Conservation (phyloP, 2,888 invertebrate species). For the Micoletzkya japonica region DNA sequence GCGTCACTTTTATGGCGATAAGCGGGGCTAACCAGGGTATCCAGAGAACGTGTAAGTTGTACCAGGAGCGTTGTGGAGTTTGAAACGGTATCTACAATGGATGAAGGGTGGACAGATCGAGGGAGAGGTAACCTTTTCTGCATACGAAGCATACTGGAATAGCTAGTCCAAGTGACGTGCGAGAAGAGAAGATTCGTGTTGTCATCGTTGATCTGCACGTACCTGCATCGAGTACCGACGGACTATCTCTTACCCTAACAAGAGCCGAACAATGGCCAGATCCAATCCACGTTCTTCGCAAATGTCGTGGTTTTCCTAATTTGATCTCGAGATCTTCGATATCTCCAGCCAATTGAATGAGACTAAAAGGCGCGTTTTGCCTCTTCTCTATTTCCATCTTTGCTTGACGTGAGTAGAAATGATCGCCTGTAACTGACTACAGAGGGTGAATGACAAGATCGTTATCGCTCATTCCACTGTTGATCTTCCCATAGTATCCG, state of each 20-base stretch:
- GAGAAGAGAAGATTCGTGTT: slow-evolving; percentile 59
- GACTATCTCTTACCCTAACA: slow-evolving; percentile 45
- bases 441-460: slow-evolving; percentile 52
- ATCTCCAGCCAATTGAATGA: slow-evolving; percentile 60
- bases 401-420: background rate
- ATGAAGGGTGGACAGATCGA: background rate
- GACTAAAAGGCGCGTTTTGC: slow-evolving; percentile 31
- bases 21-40: slow-evolving; percentile 64
- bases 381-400: slow-evolving; percentile 1
- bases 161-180: slow-evolving; percentile 61
- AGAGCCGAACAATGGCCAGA: slow-evolving; percentile 58
- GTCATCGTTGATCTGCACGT: slow-evolving; percentile 32
- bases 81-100: slow-evolving; percentile 28
- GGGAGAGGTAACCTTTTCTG: slow-evolving; percentile 65
- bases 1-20: no score
- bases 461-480: slow-evolving; percentile 31
- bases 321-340: slow-evolving; percentile 58
- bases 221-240: background rate
- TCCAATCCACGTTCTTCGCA: slow-evolving; percentile 37
- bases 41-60: slow-evolving; percentile 58
- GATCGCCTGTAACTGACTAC: slow-evolving; percentile 37
- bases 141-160: slow-evolving; percentile 56
- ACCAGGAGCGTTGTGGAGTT: slow-evolving; percentile 52
- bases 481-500: slow-evolving; percentile 42
- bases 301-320: slow-evolving; percentile 60